Evolutionary conservation across 2,113 vertebrate genomes (phyloP).

Genomic region (Eupsittula cactorum): DNA sequence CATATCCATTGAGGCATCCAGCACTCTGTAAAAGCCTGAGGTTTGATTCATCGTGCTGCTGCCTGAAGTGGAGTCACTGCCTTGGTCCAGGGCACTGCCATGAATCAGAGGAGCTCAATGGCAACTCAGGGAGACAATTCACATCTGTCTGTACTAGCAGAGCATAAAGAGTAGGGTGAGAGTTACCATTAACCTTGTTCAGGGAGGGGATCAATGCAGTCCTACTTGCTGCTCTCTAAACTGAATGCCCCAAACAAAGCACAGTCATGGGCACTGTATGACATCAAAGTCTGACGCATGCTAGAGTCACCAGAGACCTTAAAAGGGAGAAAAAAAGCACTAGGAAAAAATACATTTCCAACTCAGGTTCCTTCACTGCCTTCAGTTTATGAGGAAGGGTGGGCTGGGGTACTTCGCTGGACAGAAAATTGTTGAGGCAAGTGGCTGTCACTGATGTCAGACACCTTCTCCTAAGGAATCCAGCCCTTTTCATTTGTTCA

Average conservation of each 20-base stretch:
- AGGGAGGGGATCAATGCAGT: too few species aligned
- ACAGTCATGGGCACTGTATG: not conserved
- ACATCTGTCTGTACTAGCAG: not conserved
- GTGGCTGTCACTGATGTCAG: not conserved
- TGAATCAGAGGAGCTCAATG: not conserved
- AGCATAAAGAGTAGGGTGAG: fast-evolving
- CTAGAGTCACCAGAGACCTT: not conserved
- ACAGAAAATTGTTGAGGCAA: not conserved
- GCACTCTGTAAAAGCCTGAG: not conserved
- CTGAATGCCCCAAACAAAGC: not conserved
- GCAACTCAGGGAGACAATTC: not conserved
- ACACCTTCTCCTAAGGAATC: not conserved
- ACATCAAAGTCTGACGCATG: not conserved
- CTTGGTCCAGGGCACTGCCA: not conserved
- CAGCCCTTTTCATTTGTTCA: not conserved
- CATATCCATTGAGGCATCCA: not conserved
- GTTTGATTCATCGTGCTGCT: not conserved
- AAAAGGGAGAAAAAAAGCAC: not conserved
- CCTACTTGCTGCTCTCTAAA: not conserved
- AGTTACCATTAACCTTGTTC: not conserved
- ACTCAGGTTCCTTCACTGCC: not conserved
- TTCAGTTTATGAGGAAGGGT: not conserved
- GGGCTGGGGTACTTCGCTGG: not conserved
- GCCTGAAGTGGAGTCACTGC: not conserved
- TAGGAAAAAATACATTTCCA: not conserved